phyloP scores from a whole-genome alignment of 2,113 vertebrate genomes.

The Sminthopsis crassicaudata region DNA sequence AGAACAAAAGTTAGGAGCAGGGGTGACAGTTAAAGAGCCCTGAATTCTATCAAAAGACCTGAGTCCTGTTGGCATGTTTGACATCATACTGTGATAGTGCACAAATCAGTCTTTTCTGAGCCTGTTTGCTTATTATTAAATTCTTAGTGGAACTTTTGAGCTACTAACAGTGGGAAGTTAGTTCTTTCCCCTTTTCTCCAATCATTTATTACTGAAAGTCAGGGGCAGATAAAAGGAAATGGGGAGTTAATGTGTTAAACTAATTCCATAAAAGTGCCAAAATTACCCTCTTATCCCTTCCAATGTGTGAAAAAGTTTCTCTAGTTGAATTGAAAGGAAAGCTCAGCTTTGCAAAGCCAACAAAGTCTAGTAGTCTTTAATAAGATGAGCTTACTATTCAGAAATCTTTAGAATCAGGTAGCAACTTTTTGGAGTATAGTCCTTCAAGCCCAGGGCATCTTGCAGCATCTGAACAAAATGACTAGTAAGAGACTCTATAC shows the following conservation, averaged over 20 bases:
- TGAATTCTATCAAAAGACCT: not conserved
- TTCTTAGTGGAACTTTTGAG: not conserved
- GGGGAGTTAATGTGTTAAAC: not conserved
- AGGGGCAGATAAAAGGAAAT: not conserved
- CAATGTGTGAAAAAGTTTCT: not conserved
- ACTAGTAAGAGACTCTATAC: not conserved
- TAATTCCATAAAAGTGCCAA: not conserved
- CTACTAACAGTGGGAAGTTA: not conserved
- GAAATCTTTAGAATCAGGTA: not conserved
- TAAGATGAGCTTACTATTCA: not conserved
- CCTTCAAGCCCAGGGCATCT: not conserved
- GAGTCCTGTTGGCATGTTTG: not conserved
- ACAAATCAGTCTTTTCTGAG: not conserved
- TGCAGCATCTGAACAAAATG: not conserved
- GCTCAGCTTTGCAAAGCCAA: not conserved
- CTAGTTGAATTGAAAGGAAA: not conserved
- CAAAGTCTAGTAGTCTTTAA: not conserved
- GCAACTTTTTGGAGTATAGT: not conserved
- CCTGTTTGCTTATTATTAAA: not conserved
- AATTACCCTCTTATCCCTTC: not conserved
- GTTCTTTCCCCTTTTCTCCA: not conserved
- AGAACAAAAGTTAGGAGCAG: not conserved
- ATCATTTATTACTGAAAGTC: not conserved
- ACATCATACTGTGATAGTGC: not conserved
- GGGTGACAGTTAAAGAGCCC: not conserved